Conservation (phyloP, 2,888 invertebrate species). For the Eilema griseolum region DNA sequence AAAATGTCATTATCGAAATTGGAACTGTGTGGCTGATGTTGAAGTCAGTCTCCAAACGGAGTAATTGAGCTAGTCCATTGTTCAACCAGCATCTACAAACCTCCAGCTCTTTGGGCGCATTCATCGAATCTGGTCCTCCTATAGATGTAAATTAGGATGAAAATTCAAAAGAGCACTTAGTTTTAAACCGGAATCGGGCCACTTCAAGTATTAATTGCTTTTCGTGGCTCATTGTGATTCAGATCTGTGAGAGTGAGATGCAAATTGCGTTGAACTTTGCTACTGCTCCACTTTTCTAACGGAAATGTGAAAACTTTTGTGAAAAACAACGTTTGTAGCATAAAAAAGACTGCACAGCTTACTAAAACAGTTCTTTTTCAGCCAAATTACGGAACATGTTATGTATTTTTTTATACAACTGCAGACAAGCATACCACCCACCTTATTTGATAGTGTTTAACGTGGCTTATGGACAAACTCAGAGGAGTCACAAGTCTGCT, state of each 20-base stretch:
- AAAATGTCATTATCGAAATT: constrained; percentile 3
- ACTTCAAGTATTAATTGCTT: constrained; percentile 86
- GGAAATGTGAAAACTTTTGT: constrained; percentile 79
- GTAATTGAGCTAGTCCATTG: constrained; percentile 37
- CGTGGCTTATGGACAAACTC: too few relatives aligned
- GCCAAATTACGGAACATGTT: constrained; percentile 22
- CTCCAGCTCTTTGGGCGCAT: constrained; percentile 38
- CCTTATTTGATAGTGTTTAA: too few relatives aligned
- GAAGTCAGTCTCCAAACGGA: constrained; percentile 24
- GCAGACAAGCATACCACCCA: too few relatives aligned
- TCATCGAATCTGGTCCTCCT: constrained; percentile 58
- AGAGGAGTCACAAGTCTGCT: too few relatives aligned
- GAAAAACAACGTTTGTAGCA: constrained; percentile 73
- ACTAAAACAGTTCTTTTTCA: constrained; percentile 47
- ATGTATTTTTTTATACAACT: too few relatives aligned
- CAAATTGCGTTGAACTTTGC: constrained; percentile 82
- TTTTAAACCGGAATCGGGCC: constrained; percentile 81
- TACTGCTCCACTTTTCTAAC: constrained; percentile 82
- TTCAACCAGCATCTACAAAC: constrained; percentile 37
- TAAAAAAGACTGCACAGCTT: constrained; percentile 62
- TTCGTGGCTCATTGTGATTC: constrained; percentile 85
- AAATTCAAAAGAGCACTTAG: constrained; percentile 84
- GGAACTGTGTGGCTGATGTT: constrained; percentile 20
- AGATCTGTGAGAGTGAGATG: constrained; percentile 81
- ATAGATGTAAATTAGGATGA: constrained; percentile 76